A percentile compares a stretch with the other conserved stretches of the same genome.
Conservation (phyloP, 1,140 invertebrate species). For the Parasteatoda tepidariorum region DNA sequence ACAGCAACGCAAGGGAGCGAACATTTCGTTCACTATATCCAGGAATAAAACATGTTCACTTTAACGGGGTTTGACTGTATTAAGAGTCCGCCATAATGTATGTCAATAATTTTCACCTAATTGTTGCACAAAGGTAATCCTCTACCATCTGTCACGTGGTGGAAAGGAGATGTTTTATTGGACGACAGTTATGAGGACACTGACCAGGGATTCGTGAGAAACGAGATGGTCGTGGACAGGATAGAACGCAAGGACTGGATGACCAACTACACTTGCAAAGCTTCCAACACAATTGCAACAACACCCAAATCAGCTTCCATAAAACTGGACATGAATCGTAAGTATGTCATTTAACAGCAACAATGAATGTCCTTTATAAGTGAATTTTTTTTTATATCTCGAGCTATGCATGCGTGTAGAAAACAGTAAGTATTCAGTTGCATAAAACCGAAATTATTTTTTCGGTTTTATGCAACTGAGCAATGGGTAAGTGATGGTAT, state of each 20-base stretch:
- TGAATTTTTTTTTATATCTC: too few relatives aligned
- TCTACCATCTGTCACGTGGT: slow-evolving; percentile 83
- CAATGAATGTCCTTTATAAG: too few relatives aligned
- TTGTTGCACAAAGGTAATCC: slow-evolving; percentile 76
- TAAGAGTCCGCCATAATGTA: background rate
- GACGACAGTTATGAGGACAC: slow-evolving; percentile 76
- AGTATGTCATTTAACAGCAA: too few relatives aligned
- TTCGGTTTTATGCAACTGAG: too few relatives aligned
- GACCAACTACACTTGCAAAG: slow-evolving; percentile 80
- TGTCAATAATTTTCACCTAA: background rate
- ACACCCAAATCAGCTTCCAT: slow-evolving; percentile 63
- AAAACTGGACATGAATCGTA: slow-evolving; percentile 66
- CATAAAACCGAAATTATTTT: too few relatives aligned
- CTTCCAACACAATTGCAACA: slow-evolving; percentile 65
- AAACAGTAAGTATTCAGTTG: too few relatives aligned
- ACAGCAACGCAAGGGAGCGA: too few relatives aligned
- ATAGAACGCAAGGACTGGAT: slow-evolving; percentile 82
- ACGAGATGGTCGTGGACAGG: slow-evolving; percentile 80
- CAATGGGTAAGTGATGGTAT: too few relatives aligned
- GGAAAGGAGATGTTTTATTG: slow-evolving; percentile 81
- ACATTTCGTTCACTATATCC: too few relatives aligned
- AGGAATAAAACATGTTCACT: background rate
- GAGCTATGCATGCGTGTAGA: too few relatives aligned
- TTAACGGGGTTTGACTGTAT: too few relatives aligned
- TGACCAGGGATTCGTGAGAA: slow-evolving; percentile 66